Conservation (phyloP, 2,113 vertebrate species). For the Tringa solitaria region DNA sequence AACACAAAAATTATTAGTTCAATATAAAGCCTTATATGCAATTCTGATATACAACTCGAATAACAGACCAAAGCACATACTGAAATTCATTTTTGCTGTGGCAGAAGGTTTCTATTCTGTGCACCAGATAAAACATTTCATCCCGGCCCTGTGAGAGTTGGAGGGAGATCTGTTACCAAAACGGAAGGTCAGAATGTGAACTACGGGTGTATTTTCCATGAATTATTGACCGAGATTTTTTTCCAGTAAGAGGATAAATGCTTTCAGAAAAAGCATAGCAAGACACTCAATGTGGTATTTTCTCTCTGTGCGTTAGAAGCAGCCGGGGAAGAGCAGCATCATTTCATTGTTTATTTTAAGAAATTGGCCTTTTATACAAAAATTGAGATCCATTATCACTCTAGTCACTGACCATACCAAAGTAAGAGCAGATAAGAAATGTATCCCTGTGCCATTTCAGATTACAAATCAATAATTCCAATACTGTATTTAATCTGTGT, state of each 20-base stretch:
- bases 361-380: neutral
- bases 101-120: neutral
- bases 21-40: neutral
- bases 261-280: neutral
- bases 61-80: neutral
- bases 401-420: neutral
- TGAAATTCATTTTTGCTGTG: neutral
- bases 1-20: neutral
- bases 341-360: neutral
- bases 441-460: neutral
- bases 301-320: neutral
- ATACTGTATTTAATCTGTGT: neutral
- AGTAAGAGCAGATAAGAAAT: neutral
- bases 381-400: neutral
- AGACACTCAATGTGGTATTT: neutral
- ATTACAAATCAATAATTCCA: neutral
- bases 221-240: constrained; percentile 37
- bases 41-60: neutral
- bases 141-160: neutral
- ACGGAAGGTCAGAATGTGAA: constrained; percentile 26
- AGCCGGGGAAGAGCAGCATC: neutral
- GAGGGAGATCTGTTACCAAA: constrained; percentile 24
- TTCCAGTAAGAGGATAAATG: neutral
- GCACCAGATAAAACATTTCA: neutral
- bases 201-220: neutral